phyloP scores from a whole-genome alignment of 2,888 invertebrate species.

The Timema cristinae region DNA sequence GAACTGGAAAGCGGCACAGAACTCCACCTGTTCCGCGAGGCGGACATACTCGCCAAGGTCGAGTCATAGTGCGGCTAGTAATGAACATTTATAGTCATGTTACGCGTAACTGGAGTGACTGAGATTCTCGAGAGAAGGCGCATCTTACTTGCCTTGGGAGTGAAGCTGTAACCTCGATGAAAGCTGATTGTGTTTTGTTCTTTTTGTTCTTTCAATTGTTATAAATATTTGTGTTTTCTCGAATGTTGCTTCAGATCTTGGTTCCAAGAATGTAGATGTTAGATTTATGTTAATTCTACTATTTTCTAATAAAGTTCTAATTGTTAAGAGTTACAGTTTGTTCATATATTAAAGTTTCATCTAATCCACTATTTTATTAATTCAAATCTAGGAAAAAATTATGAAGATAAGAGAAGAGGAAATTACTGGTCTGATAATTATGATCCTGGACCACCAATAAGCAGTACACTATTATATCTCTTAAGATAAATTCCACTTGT shows the following conservation, averaged over 20 bases:
- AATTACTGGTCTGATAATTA: not conserved
- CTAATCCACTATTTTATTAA: not conserved
- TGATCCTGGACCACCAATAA: too few species aligned
- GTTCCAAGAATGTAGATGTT: too few species aligned
- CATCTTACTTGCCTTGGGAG: too few species aligned
- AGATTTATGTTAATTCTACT: not conserved
- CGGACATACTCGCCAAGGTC: conserved; percentile 93
- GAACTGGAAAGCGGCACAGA: conserved; percentile 83
- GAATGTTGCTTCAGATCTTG: too few species aligned
- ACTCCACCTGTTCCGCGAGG: conserved; percentile 90
- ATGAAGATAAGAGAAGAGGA: not conserved
- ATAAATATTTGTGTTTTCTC: too few species aligned
- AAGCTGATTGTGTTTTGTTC: too few species aligned
- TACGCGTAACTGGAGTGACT: too few species aligned
- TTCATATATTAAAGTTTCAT: not conserved
- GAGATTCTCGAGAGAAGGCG: too few species aligned
- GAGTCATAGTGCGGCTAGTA: conserved; percentile 13
- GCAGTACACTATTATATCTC: not conserved
- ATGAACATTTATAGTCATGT: too few species aligned
- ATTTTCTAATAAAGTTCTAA: not conserved
- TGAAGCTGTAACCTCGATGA: too few species aligned
- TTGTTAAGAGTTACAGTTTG: not conserved
- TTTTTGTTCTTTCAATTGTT: too few species aligned
- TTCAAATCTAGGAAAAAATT: not conserved
- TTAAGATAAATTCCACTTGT: too few species aligned